Base-by-base conservation (phyloP, 2,113 vertebrate genomes). In the Neoarius graeffei region DNA sequence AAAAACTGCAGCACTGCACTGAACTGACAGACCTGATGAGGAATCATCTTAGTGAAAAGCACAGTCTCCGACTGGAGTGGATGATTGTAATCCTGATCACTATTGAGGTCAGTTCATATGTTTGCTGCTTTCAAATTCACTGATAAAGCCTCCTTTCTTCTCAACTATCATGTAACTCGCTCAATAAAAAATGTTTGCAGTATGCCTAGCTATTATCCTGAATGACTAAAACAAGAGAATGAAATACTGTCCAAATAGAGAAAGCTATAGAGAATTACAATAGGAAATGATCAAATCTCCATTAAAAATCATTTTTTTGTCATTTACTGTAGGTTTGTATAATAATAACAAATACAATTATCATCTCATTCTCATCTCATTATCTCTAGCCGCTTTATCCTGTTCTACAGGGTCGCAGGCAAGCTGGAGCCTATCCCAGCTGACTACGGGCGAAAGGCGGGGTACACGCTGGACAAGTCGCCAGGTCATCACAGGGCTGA, bases 61-160 rank as follows among this genome's bases (percentile, higher is more conserved):
- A 98, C 56, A 90, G 96, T 0, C 93, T 99, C 13, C 96, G 98
- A 62, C 92, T 99, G 4, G 98, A 99, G 92, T 99, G 98, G 98
- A 99, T 99, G 98, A 99, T 99, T 0, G 97, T 99, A 15, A 96
- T 99, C 87, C 96, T 99, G 27, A 99, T 99, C 91, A 96, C 98
- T 25, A 99, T 99, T 13, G 98, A 99, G 97, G 98, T 99, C 56
- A 91, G 92, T 80, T 77, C 48, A 60, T 4, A 15, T 30, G 17
- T 48, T 0, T 50, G 6, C 52, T 60, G 17, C 25, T 56, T 60
- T 35, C 2, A 67, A 23, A 64, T 59, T 82, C 50, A 56, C 54
- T 69, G n/a, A 86, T 19, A 19, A 56, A 27, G 5, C 7, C 25
- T 11, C 1, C 20, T 20, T 84, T 15, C 23, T 67, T 50, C n/a